A percentile compares a stretch with the other conserved stretches of the same genome.
These are phyloP conservation scores for Watsonalla cultraria DNA, from an alignment of 2,888 invertebrate genomes.

Conservation along the genomic window DNA sequence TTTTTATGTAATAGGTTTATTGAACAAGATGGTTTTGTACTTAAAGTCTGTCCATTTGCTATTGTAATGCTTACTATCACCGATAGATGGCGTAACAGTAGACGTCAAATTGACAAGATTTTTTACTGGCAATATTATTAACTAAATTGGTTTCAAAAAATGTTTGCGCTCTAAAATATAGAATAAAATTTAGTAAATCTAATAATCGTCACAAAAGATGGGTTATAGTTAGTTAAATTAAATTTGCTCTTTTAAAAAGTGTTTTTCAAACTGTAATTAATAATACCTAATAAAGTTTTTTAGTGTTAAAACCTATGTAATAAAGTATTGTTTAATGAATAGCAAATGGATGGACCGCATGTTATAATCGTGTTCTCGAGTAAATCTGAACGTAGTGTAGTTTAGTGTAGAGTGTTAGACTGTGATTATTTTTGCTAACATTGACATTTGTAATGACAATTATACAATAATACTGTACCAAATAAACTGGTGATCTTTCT, in stretches of 20 bases:
- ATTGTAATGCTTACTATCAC: neutral
- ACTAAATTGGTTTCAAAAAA: no score
- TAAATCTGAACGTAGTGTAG: constrained; percentile 22
- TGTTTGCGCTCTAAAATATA: no score
- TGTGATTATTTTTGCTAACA: constrained; percentile 79
- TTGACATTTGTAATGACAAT: constrained; percentile 78
- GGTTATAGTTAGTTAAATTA: no score
- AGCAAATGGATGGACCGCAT: constrained; percentile 15
- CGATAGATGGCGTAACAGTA: neutral
- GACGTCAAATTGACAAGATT: neutral
- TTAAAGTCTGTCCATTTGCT: neutral
- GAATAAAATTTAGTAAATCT: no score
- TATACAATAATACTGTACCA: constrained; percentile 75
- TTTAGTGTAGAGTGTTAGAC: constrained; percentile 64
- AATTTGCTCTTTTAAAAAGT: no score
- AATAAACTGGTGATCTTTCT: constrained; percentile 38
- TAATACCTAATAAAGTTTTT: no score
- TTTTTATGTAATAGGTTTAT: neutral
- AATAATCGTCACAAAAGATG: no score
- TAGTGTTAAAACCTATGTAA: no score
- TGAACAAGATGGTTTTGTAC: neutral
- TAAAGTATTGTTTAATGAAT: no score
- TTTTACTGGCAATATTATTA: no score
- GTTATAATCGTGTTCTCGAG: constrained; percentile 10
- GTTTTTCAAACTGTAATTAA: no score